Base-by-base conservation (phyloP, 2,797 vertebrate genomes). In the Hydrocynus forskahlii region DNA sequence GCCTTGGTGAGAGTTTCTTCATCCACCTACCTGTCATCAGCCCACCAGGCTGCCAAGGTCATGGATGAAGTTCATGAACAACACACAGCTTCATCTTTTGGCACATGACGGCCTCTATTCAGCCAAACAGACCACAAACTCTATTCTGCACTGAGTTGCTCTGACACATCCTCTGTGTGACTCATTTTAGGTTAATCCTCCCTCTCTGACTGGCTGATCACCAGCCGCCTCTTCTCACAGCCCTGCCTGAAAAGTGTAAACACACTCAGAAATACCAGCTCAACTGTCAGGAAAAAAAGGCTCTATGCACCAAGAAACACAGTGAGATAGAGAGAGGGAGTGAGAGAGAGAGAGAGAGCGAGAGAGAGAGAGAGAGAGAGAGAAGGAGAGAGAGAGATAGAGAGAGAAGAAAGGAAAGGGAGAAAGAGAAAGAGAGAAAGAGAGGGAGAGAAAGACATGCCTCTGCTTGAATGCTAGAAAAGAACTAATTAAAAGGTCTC, bases 21-120 rank as follows among this genome's bases (percentile, higher is more conserved):
- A 70, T 12, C 19, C 12, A 64, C 84, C 14, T 83, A 84, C 82
- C 82, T 79, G 66, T 82, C 62, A 23, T 82, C 76, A 82, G 83
- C 74, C 76, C 71, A 75, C 12, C 52, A 67, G 52, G 80, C 62
- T 38, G 78, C 72, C 54, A 81, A 84, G 23, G 82, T 86, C 82
- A 87, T 81, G 64, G 3, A 35, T 35, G 45, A 82, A 40, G 52
- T 52, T 7, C 12, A 75, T 13, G 60, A 21, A 43, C 2, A 70
- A 45, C 62, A 52, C 19, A 68, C 74, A 19, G 55, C 75, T 57
- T 73, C 40, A 71, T 25, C 66, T 21, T 8, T 25, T 25, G 21
- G 48, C 23, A 62, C 73, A 79, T 29, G 57, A 50, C 25, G 38
- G 5, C 43, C 66, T 55, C 17, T 25, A 12, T 69, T 35, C 14